Conservation (phyloP, 1,140 invertebrate species). For the Hermetia illucens region DNA sequence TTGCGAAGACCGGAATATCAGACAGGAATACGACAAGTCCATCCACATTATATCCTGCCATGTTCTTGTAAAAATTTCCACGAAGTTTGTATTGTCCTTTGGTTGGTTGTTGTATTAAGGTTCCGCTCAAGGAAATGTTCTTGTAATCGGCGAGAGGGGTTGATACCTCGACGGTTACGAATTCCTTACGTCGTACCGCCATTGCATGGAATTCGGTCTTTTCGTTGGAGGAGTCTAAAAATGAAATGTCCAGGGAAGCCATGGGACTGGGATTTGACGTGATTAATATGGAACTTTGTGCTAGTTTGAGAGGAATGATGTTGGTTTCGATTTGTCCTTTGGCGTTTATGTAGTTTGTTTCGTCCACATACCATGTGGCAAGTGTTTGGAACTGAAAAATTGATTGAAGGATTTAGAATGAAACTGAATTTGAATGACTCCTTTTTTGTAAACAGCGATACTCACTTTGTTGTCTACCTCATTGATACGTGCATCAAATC, state of each 20-base stretch:
- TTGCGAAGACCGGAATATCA: slow-evolving; percentile 14
- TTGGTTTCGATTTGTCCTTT: slow-evolving; percentile 19
- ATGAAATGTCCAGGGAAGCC: slow-evolving; percentile 18
- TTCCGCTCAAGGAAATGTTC: slow-evolving; percentile 24
- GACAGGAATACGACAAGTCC: slow-evolving; percentile 15
- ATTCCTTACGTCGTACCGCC: slow-evolving; percentile 16
- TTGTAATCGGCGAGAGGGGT: slow-evolving; percentile 22
- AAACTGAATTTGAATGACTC: too few species aligned
- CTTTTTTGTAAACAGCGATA: too few species aligned
- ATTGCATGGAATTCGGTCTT: slow-evolving; percentile 17
- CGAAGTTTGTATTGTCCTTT: slow-evolving; percentile 14
- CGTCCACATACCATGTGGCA: slow-evolving; percentile 20
- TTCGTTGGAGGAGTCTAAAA: slow-evolving; percentile 14
- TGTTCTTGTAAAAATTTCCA: slow-evolving; percentile 21
- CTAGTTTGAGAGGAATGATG: slow-evolving; percentile 18
- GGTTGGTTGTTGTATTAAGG: slow-evolving; percentile 7
- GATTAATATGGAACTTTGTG: slow-evolving; percentile 14
- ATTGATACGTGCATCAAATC: slow-evolving; percentile 33
- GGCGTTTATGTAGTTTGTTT: slow-evolving; percentile 11
- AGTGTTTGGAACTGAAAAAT: too few species aligned
- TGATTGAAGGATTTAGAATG: too few species aligned
- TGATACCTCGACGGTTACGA: slow-evolving; percentile 23
- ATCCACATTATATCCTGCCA: slow-evolving; percentile 18
- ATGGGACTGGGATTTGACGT: slow-evolving; percentile 13
- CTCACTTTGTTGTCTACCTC: slow-evolving; percentile 15